Evolutionary conservation across 2,113 vertebrate genomes (phyloP).

Genomic region (Aramus guarauna): DNA sequence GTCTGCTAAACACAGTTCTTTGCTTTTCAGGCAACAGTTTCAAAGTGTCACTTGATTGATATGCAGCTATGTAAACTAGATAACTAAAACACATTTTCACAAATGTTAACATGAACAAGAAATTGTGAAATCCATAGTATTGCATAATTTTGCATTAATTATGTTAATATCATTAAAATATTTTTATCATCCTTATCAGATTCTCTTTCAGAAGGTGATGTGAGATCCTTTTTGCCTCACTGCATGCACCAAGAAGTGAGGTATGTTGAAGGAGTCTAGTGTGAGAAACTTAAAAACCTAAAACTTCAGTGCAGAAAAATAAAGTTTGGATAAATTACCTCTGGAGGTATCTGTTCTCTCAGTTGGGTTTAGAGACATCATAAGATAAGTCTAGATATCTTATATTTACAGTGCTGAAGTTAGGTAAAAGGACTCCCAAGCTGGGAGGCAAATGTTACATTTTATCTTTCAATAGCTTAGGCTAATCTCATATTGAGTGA

Average conservation of each 20-base stretch:
- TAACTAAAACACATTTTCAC: neutral
- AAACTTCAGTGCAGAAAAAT: neutral
- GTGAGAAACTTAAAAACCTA: neutral
- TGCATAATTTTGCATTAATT: neutral
- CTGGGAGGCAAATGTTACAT: neutral
- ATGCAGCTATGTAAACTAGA: neutral
- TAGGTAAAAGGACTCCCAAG: neutral
- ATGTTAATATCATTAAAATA: neutral
- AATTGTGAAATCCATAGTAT: neutral
- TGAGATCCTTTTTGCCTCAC: neutral
- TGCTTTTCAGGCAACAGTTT: neutral
- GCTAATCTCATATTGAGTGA: neutral
- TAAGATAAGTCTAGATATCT: neutral
- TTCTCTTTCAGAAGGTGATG: neutral
- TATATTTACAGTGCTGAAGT: neutral
- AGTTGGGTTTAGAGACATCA: neutral
- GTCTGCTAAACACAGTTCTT: neutral
- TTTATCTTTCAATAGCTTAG: neutral
- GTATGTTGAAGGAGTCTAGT: neutral
- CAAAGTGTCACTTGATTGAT: neutral
- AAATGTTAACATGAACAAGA: neutral
- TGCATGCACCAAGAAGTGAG: accelerated
- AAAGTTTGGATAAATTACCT: neutral
- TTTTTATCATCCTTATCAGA: neutral
- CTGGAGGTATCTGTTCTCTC: neutral